These are phyloP conservation scores for Chloropsis cyanopogon DNA, from an alignment of 2,113 vertebrate genomes.

Conservation along the genomic window DNA sequence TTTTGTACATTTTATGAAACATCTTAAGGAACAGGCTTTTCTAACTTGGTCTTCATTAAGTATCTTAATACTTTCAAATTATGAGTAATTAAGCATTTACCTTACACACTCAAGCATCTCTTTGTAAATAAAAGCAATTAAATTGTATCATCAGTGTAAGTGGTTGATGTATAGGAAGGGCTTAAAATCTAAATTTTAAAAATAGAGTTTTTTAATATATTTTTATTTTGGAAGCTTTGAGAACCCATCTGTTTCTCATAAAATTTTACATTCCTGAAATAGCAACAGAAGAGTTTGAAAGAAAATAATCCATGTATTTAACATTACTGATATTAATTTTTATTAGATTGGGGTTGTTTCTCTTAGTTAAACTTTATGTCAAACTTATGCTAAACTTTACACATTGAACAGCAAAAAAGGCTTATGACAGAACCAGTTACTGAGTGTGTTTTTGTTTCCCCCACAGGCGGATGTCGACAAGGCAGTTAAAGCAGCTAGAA, in stretches of 20 bases:
- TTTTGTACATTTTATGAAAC: neutral
- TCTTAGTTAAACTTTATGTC: neutral
- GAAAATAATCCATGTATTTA: neutral
- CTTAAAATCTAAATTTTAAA: neutral
- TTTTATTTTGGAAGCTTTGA: neutral
- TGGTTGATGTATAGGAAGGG: neutral
- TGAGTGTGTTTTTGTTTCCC: neutral
- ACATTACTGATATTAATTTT: neutral
- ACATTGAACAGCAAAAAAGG: neutral
- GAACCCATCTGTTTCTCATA: neutral
- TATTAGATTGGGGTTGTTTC: fast-evolving
- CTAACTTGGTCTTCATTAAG: neutral
- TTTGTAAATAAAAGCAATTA: neutral
- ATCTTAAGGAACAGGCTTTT: neutral
- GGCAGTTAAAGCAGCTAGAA: constrained; percentile 83
- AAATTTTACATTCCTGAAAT: neutral
- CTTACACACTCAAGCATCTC: neutral
- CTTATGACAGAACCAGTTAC: neutral
- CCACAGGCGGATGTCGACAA: constrained; percentile 82
- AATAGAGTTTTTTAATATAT: neutral
- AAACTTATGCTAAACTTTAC: neutral
- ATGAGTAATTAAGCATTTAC: neutral
- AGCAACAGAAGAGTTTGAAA: neutral
- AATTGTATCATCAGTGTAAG: neutral
- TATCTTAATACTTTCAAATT: neutral